Evolutionary conservation across 2,113 vertebrate genomes (phyloP), one percentile per base, ranked within the genome.

Genomic region (Pan paniscus): DNA sequence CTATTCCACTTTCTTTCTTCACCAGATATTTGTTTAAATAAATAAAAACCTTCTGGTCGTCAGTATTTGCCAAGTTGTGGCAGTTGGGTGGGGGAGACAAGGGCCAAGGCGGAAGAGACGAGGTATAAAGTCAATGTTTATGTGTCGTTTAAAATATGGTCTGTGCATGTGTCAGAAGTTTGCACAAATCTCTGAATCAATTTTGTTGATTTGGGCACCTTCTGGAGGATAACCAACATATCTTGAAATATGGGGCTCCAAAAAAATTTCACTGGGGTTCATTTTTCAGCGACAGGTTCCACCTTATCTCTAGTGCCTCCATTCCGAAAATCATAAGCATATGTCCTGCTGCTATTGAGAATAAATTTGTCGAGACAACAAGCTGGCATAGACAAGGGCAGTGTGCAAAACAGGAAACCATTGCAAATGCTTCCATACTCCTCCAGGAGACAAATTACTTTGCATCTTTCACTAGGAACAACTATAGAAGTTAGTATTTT

Each of bases 251-350:
- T 55, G 91, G 70, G 86, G 73, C 12, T 93, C 85, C 83, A 94
- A 98, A 96, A 96, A 86, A 97, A 92, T 96, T 87, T 76, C 61
- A 5, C 95, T 96, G 86, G 73, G 91, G 96, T 95, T 97, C 94
- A 0, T 22, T 98, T 79, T 75, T 89, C 95, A 84, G 11, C 85
- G 98, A 96, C 96, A 98, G 90, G 93, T 98, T 98, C 97, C 90
- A 97, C 86, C 97, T 95, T 94, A 96, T 97, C 98, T 98, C 81
- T 73, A 96, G 68, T 22, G 35, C 22, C 55, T 96, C 95, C 64
- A 12, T 72, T 93, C 67, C 38, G 90, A 84, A 98, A 98, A 98
- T 97, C 80, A 91, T 93, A 99, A 98, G 97, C 98, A 98, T 94
- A 95, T 98, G 98, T 91, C 70, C 7, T 20, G 6, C 94, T 13